Conservation (phyloP, 2,888 invertebrate species). For the Anoplius nigerrimus region DNA sequence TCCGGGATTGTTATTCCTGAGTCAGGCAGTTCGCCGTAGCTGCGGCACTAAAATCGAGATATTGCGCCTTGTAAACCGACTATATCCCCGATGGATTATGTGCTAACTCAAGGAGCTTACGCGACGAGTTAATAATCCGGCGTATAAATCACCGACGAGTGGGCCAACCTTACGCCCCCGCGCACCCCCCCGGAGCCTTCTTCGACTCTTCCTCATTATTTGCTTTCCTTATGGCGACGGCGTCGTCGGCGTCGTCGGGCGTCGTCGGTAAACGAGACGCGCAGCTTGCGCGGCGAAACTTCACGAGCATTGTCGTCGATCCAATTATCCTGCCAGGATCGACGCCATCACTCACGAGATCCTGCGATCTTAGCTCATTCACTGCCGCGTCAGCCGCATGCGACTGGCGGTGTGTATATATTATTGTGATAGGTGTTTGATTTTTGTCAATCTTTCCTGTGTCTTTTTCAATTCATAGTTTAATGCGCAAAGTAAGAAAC, state of each 20-base stretch:
- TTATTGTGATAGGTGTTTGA: too few species aligned
- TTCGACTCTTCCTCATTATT: background rate
- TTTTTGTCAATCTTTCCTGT: too few species aligned
- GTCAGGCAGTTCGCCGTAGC: conserved; percentile 27
- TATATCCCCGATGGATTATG: conserved; percentile 50
- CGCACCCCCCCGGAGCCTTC: background rate
- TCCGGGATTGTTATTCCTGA: conserved; percentile 52
- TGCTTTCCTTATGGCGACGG: background rate
- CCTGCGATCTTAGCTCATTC: too few species aligned
- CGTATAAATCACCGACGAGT: conserved; percentile 45
- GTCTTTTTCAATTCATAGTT: too few species aligned
- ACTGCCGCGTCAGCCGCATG: too few species aligned
- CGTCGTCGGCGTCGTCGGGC: background rate
- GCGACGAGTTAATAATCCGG: conserved; percentile 53
- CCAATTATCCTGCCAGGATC: too few species aligned
- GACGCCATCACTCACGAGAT: too few species aligned
- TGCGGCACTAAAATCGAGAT: conserved; percentile 51
- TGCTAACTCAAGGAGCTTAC: conserved; percentile 52
- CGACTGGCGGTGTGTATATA: too few species aligned
- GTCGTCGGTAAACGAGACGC: background rate
- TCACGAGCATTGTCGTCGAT: background rate
- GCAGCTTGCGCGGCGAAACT: background rate
- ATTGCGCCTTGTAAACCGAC: conserved; percentile 57
- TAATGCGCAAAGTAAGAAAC: too few species aligned
- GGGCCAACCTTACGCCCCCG: too few species aligned